phyloP scores from a whole-genome alignment of 2,888 invertebrate genomes.

The Cantharis flavilabris region DNA sequence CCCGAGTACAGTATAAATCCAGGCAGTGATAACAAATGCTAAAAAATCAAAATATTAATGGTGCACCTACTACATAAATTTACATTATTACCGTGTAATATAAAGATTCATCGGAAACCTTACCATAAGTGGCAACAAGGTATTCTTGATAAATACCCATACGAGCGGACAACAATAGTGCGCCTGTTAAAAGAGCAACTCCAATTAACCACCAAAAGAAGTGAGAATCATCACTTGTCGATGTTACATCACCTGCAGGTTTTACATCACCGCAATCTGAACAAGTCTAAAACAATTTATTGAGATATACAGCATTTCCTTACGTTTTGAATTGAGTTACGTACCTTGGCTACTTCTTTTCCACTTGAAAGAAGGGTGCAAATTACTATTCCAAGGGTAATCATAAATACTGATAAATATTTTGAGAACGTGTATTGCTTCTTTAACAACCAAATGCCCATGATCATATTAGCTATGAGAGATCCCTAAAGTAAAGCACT shows the following conservation, averaged over 20 bases:
- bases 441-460: slow-evolving; percentile 89
- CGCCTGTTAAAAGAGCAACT: slow-evolving; percentile 81
- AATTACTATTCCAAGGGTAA: slow-evolving; percentile 87
- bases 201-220: slow-evolving; percentile 72
- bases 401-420: slow-evolving; percentile 90
- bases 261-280: slow-evolving; percentile 49
- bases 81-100: slow-evolving; percentile 71
- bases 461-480: slow-evolving; percentile 93
- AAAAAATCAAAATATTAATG: slow-evolving; percentile 43
- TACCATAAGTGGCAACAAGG: slow-evolving; percentile 81
- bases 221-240: slow-evolving; percentile 59
- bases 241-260: slow-evolving; percentile 55
- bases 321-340: background rate
- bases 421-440: slow-evolving; percentile 81
- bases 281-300: slow-evolving; percentile 15
- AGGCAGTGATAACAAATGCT: slow-evolving; percentile 89
- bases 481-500: slow-evolving; percentile 73
- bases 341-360: slow-evolving; percentile 57
- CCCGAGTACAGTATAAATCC: slow-evolving; percentile 79
- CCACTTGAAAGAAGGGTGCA: slow-evolving; percentile 88
- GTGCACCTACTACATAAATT: background rate
- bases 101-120: slow-evolving; percentile 87
- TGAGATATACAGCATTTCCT: background rate
- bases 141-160: slow-evolving; percentile 94
- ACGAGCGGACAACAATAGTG: slow-evolving; percentile 88